Conservation (phyloP, 1,140 invertebrate species). For the Drosophila gunungcola region DNA sequence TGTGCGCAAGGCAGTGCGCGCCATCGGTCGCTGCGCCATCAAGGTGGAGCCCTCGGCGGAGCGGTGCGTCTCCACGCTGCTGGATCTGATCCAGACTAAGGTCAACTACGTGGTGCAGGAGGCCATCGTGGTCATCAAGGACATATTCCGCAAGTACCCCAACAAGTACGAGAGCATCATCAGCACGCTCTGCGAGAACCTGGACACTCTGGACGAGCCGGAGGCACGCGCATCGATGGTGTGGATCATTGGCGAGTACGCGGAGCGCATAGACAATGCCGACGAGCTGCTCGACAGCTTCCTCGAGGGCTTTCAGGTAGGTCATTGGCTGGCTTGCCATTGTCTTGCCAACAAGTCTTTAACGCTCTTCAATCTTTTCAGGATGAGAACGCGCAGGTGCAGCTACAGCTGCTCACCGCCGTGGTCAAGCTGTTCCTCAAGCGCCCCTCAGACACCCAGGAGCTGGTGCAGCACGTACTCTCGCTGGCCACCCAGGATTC, state of each 20-base stretch:
- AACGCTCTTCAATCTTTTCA: neutral
- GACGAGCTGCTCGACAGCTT: conserved; percentile 99
- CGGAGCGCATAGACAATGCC: conserved; percentile 99
- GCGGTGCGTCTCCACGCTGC: conserved; percentile 97
- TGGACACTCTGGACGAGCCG: conserved; percentile 99
- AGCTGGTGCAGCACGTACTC: conserved; percentile 97
- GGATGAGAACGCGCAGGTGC: conserved; percentile 99
- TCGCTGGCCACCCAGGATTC: conserved; percentile 98
- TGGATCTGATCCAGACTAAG: conserved; percentile 99
- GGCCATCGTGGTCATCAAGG: conserved; percentile 99
- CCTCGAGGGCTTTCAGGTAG: conserved; percentile 97
- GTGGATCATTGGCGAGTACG: conserved; percentile 99
- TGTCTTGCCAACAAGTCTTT: neutral
- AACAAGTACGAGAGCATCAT: conserved; percentile 99
- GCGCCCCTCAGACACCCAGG: conserved; percentile 98
- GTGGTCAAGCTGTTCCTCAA: conserved; percentile 99
- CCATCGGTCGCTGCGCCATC: conserved; percentile 99
- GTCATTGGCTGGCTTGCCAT: neutral
- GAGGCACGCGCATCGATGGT: conserved; percentile 99
- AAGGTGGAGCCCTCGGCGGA: conserved; percentile 99
- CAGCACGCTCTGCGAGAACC: conserved; percentile 99
- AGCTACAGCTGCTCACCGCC: conserved; percentile 97
- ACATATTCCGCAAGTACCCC: conserved; percentile 99
- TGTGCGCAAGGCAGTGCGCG: conserved; percentile 98
- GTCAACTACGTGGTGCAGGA: conserved; percentile 99